These are phyloP conservation scores for Camponotus floridanus DNA, from an alignment of 1,140 invertebrate species.

Conservation along the genomic window DNA sequence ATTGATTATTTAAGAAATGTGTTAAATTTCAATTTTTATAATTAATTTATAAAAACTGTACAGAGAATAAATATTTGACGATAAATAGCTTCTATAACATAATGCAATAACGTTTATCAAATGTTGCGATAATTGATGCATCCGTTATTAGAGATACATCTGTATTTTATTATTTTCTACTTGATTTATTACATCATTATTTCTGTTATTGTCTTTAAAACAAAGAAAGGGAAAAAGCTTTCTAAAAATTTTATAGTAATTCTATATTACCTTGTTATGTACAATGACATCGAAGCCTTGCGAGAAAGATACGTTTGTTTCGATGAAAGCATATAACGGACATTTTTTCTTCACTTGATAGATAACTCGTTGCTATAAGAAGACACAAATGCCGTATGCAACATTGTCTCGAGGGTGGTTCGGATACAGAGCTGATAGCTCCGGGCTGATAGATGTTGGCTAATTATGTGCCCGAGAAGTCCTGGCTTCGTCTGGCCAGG, in stretches of 20 bases:
- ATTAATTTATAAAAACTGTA: not conserved
- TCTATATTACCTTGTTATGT: conserved; percentile 18
- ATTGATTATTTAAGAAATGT: not conserved
- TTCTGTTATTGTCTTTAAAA: not conserved
- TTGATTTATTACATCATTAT: not conserved
- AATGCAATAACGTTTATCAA: not conserved
- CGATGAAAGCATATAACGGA: conserved; percentile 35
- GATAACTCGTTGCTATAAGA: conserved; percentile 63
- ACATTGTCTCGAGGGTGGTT: conserved; percentile 79
- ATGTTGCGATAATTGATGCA: not conserved
- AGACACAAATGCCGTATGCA: conserved; percentile 64
- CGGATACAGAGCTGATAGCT: conserved; percentile 84
- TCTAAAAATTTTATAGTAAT: not conserved
- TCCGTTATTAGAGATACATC: not conserved
- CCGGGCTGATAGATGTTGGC: conserved; percentile 86
- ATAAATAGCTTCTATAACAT: not conserved
- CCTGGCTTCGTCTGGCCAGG: conserved; percentile 78
- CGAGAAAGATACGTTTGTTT: conserved; percentile 61
- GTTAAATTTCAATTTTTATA: not conserved
- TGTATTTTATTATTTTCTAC: not conserved
- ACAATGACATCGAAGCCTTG: conserved; percentile 15
- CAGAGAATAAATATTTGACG: conserved; percentile 9
- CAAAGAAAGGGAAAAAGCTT: not conserved
- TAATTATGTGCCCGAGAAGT: conserved; percentile 86
- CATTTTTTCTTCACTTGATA: conserved; percentile 51